Evolutionary conservation across 2,888 invertebrate species (phyloP), one percentile per base, ranked within the genome.

Genomic region (Drosophila emarginata): DNA sequence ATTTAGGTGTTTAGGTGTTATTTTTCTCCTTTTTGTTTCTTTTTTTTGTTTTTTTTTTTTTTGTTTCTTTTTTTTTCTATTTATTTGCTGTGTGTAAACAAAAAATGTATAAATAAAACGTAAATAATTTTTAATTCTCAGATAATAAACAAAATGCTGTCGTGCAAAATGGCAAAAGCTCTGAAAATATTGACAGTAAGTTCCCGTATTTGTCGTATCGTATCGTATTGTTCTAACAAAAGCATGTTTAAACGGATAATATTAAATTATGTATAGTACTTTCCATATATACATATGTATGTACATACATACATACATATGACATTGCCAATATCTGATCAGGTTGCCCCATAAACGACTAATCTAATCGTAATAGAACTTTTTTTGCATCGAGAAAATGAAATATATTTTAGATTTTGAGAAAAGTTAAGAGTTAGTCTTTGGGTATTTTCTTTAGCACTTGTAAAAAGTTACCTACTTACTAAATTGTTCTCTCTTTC

Each of bases 131-230:
- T 68, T 81, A 74, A 81, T 89, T 89, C 90, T 89, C 89, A 91
- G 91, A 91, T 91, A 83, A 90, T 79, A 91, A 90, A 88, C 89
- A 88, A 89, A 87, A 82, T 85, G 89, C 87, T 89, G 88, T 89
- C 81, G 90, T 76, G 78, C 81, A 78, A 82, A 91, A 91, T 90
- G 91, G 91, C 89, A 91, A 89, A 87, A 82, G 76, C 71, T 75
- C 84, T 83, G 90, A 90, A 74, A 89, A 71, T 87, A 90, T 68
- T 86, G 91, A 91, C 85, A 84, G 91, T 91, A 91, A 91, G 91
- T 91, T 80, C 23, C 21, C 26, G 28, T 39, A 45, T 56, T 40
- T 60, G 28, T 52, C 32, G 45, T 58, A 45, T 45, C 45, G 45
- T 21, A 21, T 45, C 45, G 45, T 36, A 50, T 36, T 23, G 18